These are phyloP conservation scores for Anastatus disparis DNA, from an alignment of 1,140 invertebrate genomes.

Conservation along the genomic window DNA sequence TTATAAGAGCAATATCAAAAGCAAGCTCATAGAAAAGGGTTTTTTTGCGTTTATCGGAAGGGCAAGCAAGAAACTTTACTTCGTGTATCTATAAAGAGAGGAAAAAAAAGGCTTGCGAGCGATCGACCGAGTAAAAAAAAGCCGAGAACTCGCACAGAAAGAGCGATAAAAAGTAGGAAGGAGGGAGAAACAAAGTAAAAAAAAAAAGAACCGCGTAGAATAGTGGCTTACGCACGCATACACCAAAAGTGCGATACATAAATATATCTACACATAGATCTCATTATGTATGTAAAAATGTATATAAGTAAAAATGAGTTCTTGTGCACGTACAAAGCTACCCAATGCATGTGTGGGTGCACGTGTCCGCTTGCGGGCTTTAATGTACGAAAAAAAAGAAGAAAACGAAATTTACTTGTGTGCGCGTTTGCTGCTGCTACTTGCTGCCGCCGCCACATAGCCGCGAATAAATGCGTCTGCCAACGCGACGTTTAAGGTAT, in stretches of 20 bases:
- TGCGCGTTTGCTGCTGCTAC: constrained; percentile 5
- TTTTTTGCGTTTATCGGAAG: not conserved
- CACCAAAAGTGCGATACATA: too few species aligned
- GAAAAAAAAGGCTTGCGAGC: too few species aligned
- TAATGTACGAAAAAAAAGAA: too few species aligned
- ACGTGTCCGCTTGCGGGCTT: constrained; percentile 50
- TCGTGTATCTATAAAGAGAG: not conserved
- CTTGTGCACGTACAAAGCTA: constrained; percentile 35
- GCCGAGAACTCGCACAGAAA: too few species aligned
- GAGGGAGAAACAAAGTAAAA: not conserved
- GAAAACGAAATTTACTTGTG: constrained; percentile 44
- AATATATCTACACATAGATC: too few species aligned
- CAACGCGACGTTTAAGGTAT: constrained; percentile 3
- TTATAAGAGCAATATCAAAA: too few species aligned
- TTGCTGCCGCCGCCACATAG: too few species aligned
- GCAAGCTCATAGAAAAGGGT: too few species aligned
- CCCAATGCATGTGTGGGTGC: constrained; percentile 47
- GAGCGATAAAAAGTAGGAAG: not conserved
- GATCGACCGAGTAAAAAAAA: too few species aligned
- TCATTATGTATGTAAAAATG: too few species aligned
- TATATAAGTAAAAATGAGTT: not conserved
- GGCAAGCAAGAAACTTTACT: not conserved
- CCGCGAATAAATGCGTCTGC: constrained; percentile 8
- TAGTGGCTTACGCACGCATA: not conserved
- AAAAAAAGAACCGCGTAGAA: not conserved